Base-by-base conservation (phyloP, 2,113 vertebrate species). In the Anarrhichthys ocellatus region DNA sequence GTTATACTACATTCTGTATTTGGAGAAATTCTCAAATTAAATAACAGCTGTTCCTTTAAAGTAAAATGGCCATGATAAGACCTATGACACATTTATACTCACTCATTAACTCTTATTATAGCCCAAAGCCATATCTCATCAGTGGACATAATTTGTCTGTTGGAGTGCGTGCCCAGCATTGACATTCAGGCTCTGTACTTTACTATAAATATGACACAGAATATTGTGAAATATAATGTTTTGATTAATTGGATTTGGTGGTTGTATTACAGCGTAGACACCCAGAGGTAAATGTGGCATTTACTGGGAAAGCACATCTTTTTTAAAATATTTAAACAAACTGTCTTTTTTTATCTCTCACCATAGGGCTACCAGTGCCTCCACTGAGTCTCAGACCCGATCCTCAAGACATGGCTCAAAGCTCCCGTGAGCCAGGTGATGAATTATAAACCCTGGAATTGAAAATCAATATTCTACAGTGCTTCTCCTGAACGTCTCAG, bases 41-140 rank as follows among this genome's bases (percentile, higher is more conserved):
- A 66, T 54, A 74, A 40, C 75, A 74, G 68, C 72, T 81, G 66
- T 78, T 87, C 74, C 71, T 73, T 88, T 78, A 32, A 72, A 83
- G 46, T 83, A 63, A 78, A 82, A 81, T 56, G 52, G 82, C 81
- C 48, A 59, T 7, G 66, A 86, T 88, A 88, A 77, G 69, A 70
- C 75, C 42, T 54, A 46, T 62, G 87, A 87, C 80, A 85, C 64
- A 77, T 72, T 90, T 85, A 77, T 40, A 78, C 65, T 71, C 77
- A 71, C 67, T 85, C 66, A 92, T 89, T 88, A 89, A 83, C 59
- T 86, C 81, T 87, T 76, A 82, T 87, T 83, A 71, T 44, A 66
- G 81, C 87, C 78, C 34, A 36, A n/a, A 72, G 81, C 68, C 46
- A 62, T 86, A 86, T 88, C 73, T 90, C 81, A 86, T 89, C 85